Base-by-base conservation (phyloP, 2,888 invertebrate genomes). In the Platerodrilus igneus region DNA sequence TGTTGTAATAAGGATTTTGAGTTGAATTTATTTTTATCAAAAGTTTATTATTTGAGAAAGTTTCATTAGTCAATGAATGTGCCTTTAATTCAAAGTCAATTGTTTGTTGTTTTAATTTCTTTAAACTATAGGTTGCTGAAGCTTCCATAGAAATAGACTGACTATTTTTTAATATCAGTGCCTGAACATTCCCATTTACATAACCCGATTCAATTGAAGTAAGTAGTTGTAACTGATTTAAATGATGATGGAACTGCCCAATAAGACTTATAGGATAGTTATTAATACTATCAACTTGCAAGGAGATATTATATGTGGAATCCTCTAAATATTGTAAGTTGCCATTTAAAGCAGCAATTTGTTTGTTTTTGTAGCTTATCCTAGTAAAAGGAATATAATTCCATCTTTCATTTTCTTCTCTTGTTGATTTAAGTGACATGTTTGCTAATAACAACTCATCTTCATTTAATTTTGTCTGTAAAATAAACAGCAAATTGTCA, bases 1-100 rank as follows among this genome's bases (percentile, higher is more conserved):
- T 44, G 22, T 55, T 41, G 20, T 55, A 55, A 6, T 28, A 29
- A 5, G 55, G 48, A 10, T 41, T 39, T 35, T 48, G 41, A 0
- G 52, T 43, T 3, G 38, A 46, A 27, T 39, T 40, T 6, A 44
- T 6, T 9, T 30, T 41, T 9, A 46, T 15, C 20, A 41, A 41
- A 6, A 48, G 25, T 15, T 15, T 26, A 27, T 50, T 43, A 16
- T 45, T 37, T 3, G 34, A 27, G 22, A 44, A 16, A 4, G 19
- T 36, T 11, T 11, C 32, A 15, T 26, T 44, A 14, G 37, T 22
- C 10, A 33, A 10, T 11, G 37, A 33, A 26, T 33, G 27, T n/a
- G 37, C 14, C 16, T 43, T 41, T 11, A 40, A 34, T 13, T 30
- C 29, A 11, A 47, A 20, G n/a, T 28, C 23, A 13, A 50, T 6